A percentile compares a stretch with the other conserved stretches of the same genome.
These are phyloP conservation scores for Temnothorax unifasciatus DNA, from an alignment of 2,888 invertebrate species.

Conservation along the genomic window DNA sequence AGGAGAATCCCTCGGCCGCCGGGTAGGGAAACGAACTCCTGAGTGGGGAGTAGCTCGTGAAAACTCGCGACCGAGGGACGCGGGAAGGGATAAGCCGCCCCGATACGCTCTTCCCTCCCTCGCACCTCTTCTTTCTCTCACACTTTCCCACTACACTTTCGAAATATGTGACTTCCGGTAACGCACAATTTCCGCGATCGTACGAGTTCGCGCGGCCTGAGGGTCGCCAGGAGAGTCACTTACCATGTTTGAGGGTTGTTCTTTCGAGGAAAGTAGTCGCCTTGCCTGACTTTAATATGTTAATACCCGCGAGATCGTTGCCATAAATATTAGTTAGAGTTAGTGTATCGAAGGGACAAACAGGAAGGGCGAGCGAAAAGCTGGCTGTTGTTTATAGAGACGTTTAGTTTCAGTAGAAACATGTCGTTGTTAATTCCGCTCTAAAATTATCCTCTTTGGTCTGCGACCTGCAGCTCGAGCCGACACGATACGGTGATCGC, in stretches of 20 bases:
- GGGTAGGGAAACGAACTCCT: constrained; percentile 56
- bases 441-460: background rate
- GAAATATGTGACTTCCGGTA: constrained; percentile 42
- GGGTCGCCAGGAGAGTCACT: background rate
- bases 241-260: background rate
- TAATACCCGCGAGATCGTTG: background rate
- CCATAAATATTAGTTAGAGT: constrained; percentile 16
- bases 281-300: background rate
- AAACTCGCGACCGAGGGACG: constrained; percentile 5
- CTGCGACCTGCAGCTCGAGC: background rate
- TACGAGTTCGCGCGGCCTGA: background rate
- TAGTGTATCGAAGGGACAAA: background rate
- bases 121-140: background rate
- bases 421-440: background rate
- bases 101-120: background rate
- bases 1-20: constrained; percentile 72
- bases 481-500: no score
- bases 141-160: background rate
- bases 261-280: background rate
- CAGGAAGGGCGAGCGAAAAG: no score
- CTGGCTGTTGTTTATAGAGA: background rate
- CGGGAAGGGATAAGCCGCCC: constrained; percentile 36
- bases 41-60: constrained; percentile 48
- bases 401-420: background rate
- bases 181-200: constrained; percentile 25